A percentile compares a stretch with the other conserved stretches of the same genome.
Conservation (phyloP, 1,140 invertebrate genomes). For the Anagrus nilaparvatae region DNA sequence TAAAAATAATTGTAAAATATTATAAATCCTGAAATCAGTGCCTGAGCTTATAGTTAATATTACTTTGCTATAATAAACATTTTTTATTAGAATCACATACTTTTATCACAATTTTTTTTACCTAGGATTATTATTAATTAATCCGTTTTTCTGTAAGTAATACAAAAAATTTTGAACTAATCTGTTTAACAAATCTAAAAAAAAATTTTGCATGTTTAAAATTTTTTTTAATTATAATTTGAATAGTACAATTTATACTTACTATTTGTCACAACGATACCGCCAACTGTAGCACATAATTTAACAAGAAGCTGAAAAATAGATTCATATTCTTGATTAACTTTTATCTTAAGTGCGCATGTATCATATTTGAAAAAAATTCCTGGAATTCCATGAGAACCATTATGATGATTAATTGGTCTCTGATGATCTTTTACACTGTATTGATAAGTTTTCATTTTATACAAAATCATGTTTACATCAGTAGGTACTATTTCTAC, state of each 20-base stretch:
- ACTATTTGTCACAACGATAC: conserved; percentile 80
- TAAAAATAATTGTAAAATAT: too few relatives aligned
- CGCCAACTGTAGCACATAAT: conserved; percentile 81
- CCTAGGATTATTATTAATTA: too few relatives aligned
- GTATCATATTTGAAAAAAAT: conserved; percentile 94
- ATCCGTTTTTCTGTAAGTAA: too few relatives aligned
- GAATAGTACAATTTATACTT: conserved; percentile 15
- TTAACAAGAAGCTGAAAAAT: conserved; percentile 72
- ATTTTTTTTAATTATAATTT: conserved; percentile 2
- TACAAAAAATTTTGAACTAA: conserved; percentile 36
- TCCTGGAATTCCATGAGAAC: conserved; percentile 84
- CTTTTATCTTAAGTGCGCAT: conserved; percentile 76
- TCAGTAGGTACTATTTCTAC: conserved; percentile 92
- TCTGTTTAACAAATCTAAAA: conserved; percentile 39
- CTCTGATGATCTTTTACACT: conserved; percentile 81
- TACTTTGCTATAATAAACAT: too few relatives aligned
- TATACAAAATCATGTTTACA: conserved; percentile 61
- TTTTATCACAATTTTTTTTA: too few relatives aligned
- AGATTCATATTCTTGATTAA: conserved; percentile 71
- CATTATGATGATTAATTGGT: conserved; percentile 59
- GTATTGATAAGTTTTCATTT: conserved; percentile 81
- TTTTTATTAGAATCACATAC: too few relatives aligned
- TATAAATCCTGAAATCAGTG: too few relatives aligned
- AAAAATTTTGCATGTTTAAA: conserved; percentile 9
- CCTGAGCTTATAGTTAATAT: too few relatives aligned